Evolutionary conservation across 2,797 vertebrate species (phyloP).

Genomic region (Rhodeus uyekii): DNA sequence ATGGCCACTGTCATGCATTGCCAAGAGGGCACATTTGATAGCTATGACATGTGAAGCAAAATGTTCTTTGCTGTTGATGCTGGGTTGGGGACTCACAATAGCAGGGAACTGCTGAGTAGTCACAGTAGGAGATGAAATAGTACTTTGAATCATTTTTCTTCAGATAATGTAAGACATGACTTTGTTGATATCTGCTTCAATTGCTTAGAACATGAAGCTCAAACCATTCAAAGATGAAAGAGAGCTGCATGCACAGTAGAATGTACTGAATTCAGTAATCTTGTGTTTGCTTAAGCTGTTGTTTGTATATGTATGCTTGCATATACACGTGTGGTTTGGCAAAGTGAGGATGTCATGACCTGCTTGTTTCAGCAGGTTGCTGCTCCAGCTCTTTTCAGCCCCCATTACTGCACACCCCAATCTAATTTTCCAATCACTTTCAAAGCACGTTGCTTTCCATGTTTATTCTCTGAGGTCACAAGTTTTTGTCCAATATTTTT

Average conservation of each 20-base stretch:
- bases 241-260: neutral
- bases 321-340: conserved; percentile 24
- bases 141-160: conserved; percentile 11
- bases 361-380: conserved; percentile 61
- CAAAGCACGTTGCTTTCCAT: too few species aligned
- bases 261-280: neutral
- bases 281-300: conserved; percentile 16
- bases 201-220: neutral
- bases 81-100: neutral
- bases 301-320: conserved; percentile 32
- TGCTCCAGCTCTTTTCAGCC: conserved; percentile 56
- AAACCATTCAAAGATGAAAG: conserved; percentile 1
- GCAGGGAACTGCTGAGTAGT: conserved; percentile 24
- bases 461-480: conserved; percentile 39
- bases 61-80: neutral
- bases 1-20: conserved; percentile 59
- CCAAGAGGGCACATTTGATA: conserved; percentile 52
- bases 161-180: neutral
- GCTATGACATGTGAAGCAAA: neutral
- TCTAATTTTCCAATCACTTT: conserved; percentile 62
- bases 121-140: conserved; percentile 18
- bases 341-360: conserved; percentile 51
- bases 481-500: conserved; percentile 17
- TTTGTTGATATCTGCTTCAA: neutral
- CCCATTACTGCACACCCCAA: conserved; percentile 56